These are phyloP conservation scores for Neodiprion virginianus DNA, from an alignment of 1,140 invertebrate species.

Conservation along the genomic window DNA sequence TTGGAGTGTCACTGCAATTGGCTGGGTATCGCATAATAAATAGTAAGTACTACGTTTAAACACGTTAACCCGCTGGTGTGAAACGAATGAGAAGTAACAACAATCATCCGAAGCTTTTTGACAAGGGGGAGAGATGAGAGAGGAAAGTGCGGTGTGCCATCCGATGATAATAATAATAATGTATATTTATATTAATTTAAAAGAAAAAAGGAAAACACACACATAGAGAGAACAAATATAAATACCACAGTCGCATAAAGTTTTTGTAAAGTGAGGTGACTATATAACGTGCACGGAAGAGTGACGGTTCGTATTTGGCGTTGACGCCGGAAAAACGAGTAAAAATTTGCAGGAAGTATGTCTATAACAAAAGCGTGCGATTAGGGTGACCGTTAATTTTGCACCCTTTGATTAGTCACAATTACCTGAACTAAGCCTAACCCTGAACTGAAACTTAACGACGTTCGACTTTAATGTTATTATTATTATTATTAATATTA, in stretches of 20 bases:
- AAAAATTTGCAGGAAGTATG: background rate
- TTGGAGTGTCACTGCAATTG: background rate
- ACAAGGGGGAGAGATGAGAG: background rate
- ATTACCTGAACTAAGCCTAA: conserved; percentile 20
- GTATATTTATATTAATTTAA: too few species aligned
- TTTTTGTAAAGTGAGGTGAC: background rate
- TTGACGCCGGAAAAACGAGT: background rate
- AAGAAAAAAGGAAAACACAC: too few species aligned
- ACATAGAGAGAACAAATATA: too few species aligned
- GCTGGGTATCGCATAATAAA: background rate
- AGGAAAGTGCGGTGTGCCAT: background rate
- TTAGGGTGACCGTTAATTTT: background rate
- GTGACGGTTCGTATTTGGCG: background rate
- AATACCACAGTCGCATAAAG: too few species aligned
- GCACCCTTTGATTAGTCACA: conserved; percentile 20
- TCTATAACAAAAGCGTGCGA: background rate
- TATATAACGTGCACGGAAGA: background rate
- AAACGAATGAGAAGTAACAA: background rate
- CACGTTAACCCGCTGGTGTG: background rate
- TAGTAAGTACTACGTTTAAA: background rate
- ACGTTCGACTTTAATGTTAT: conserved; percentile 25
- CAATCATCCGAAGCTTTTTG: background rate
- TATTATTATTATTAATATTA: conserved; percentile 8
- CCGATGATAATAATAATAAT: background rate
- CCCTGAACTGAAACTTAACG: conserved; percentile 16